Evolutionary conservation across 2,113 vertebrate species (phyloP), one percentile per base, ranked within the genome.

Genomic region (Lota lota): DNA sequence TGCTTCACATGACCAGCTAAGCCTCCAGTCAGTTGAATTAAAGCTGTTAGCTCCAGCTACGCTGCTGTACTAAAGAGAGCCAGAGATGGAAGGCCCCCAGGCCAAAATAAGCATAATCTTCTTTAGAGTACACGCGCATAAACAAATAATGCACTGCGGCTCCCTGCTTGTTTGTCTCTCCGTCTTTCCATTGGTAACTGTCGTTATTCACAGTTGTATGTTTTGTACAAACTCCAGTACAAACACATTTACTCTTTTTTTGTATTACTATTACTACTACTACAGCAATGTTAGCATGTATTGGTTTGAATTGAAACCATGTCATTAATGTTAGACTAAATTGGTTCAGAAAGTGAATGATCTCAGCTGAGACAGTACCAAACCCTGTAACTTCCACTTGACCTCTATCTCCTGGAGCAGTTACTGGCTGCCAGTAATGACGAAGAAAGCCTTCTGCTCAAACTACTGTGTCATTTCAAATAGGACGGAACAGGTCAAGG

Each of bases 21-120:
- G 84, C 83, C 80, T 69, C 62, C 72, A 85, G 83, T 80, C 80
- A 80, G 75, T 80, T 75, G 75, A 88, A 86, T 83, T 82, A 82
- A 86, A 82, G 86, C 78, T 84, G 73, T 75, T 67, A 80, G 75
- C 75, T 63, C 67, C 72, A 61, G 76, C 36, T 61, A 65, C 70
- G 70, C 65, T 71, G 63, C 72, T 75, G 79, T 77, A 78, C 82
- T 68, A 78, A 76, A 76, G 68, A 66, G 69, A 76, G 63, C 68
- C 66, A 63, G 72, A 79, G 72, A 74, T 15, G 71, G 72, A 78
- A 74, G 61, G 54, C 77, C 36, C 68, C 3, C 0, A 57, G 79
- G 82, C 70, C 67, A 63, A 56, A 24, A 64, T 68, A 68, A 67
- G 70, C 68, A 78, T 77, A 80, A 80, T 86, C 74, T 66, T 70